phyloP scores from a whole-genome alignment of 1,140 invertebrate genomes.

The Ganaspis sp. region DNA sequence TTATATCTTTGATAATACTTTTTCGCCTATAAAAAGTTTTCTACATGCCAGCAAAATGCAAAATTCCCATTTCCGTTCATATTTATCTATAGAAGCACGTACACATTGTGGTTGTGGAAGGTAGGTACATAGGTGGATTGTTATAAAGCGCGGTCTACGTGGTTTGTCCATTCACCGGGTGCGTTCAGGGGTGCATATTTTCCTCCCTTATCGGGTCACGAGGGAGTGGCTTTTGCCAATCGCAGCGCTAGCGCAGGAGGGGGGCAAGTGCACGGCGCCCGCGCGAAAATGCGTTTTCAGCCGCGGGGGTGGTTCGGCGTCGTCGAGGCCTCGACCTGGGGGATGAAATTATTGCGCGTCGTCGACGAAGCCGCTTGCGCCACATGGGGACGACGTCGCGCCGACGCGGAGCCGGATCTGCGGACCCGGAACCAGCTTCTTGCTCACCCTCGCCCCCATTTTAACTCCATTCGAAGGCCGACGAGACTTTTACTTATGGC shows the following conservation, averaged over 20 bases:
- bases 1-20: neutral
- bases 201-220: constrained; percentile 25
- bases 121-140: constrained; percentile 6
- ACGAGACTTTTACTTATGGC: constrained; percentile 53
- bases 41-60: neutral
- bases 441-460: constrained; percentile 55
- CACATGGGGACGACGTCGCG: constrained; percentile 54
- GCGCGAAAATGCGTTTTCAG: constrained; percentile 3
- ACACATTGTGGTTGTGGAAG: neutral
- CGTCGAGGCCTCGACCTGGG: constrained; percentile 50
- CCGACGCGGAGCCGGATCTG: constrained; percentile 65
- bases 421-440: constrained; percentile 65
- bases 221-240: constrained; percentile 44
- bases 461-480: constrained; percentile 53
- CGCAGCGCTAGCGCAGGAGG: constrained; percentile 32
- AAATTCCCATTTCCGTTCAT: constrained; percentile 6
- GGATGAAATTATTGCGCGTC: constrained; percentile 63
- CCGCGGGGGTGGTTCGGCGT: constrained; percentile 45
- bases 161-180: constrained; percentile 16
- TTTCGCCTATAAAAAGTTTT: neutral
- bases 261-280: constrained; percentile 30
- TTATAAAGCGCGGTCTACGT: constrained; percentile 21
- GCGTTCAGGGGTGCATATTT: constrained; percentile 1
- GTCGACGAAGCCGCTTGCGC: constrained; percentile 57
- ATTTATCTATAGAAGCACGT: constrained; percentile 1